Base-by-base conservation (phyloP, 2,797 vertebrate species). In the Eulemur mongoz region DNA sequence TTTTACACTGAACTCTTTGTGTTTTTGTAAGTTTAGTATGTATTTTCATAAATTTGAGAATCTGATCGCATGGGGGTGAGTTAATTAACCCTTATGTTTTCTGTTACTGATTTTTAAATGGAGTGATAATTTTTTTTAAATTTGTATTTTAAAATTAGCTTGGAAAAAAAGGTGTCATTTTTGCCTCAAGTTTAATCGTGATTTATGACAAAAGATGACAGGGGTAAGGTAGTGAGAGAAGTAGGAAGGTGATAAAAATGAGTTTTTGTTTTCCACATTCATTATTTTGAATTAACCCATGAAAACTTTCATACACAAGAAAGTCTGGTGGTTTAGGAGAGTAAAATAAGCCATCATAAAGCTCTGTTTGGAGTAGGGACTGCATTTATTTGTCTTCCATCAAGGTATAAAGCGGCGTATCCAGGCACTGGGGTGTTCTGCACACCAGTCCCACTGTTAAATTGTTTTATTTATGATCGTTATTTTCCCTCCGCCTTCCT, bases 381-480 rank as follows among this genome's bases (percentile, higher is more conserved):
- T 92, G 72, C 54, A 69, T 94, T 72, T 93, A 45, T 84, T 90
- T 73, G 59, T 75, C 67, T 96, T 93, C 91, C 73, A 48, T 81
- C 87, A 93, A 95, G 88, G 84, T 85, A 81, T 50, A 23, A 63
- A 83, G 50, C 0, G 11, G 43, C 48, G 35, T 1, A 82, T 25
- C 17, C 23, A 69, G 91, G 52, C 43, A n/a, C 94, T 59, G 63
- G n/a, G 9, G 69, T 81, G 54, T 59, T 78, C 25, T 40, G 69
- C 52, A 50, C 25, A 75, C n/a, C 22, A 65, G 76, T 48, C 63
- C 63, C 73, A 10, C 35, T 76, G 90, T 75, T 48, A 40, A 92
- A 88, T 63, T 96, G 96, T 96, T 97, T 96, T 96, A 97, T 95
- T 98, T 94, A 97, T 92, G 96, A 96, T 89, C 50, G 84, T 94